Evolutionary conservation across 1,140 invertebrate species (phyloP), one percentile per base, ranked within the genome.

Genomic region (Philopotamus ludificatus): DNA sequence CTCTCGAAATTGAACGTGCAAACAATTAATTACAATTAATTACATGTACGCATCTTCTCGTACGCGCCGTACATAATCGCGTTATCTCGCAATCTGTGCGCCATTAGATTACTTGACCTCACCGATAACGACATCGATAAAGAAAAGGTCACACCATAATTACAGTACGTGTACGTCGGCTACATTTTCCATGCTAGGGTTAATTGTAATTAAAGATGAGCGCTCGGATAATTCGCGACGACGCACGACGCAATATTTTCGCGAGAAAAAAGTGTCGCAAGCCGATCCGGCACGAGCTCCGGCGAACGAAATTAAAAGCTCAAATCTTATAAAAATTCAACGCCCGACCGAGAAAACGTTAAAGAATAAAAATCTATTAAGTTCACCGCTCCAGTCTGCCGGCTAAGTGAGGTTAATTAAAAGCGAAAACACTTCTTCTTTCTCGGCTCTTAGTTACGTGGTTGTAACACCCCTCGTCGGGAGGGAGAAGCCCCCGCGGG

Each of bases 361-460:
- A 63, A 62, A 65, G 68, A 70, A 70, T 70, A 70, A 70, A 70
- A 70, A 70, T 70, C 68, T 70, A 70, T 70, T 70, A 70, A 66
- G 64, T 63, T 64, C 68, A 64, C 63, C 68, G 60, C 68, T 47
- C 64, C 68, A 66, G 64, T 55, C 64, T 61, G 47, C 39, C 64
- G 61, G 42, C 68, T 70, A 70, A 70, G 68, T 70, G 68, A 70
- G 68, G 68, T 70, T 70, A 70, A 70, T 70, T 70, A 70, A 70
- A 70, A 70, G 68, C 23, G 68, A 70, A 70, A 70, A 70, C 65
- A 70, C 68, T 70, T 70, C 63, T 70, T 70, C 68, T 70, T 67
- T 58, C 57, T 53, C 50, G 41, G 63, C 67, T 68, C 55, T 63
- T 68, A 63, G 67, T 65, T 64, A 68, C 67, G 63, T 51, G 42